A percentile compares a stretch with the other conserved stretches of the same genome.
phyloP scores from a whole-genome alignment of 2,888 invertebrate species.

The Caenorhabditis zanzibari region DNA sequence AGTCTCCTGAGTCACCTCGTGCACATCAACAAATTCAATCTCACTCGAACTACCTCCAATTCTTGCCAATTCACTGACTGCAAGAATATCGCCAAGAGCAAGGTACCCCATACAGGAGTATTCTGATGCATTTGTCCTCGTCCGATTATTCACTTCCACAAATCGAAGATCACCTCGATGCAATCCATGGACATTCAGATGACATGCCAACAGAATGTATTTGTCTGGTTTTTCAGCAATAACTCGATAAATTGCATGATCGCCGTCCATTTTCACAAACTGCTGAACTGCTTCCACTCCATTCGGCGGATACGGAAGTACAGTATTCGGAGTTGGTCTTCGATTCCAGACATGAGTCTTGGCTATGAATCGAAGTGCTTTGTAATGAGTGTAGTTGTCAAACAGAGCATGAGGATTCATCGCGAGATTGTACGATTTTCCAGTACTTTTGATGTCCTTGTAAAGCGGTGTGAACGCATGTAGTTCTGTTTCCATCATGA shows the following conservation, averaged over 20 bases:
- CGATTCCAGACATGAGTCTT: conserved; percentile 11
- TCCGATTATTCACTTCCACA: conserved; percentile 33
- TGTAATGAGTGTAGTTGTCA: conserved; percentile 12
- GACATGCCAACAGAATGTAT: conserved; percentile 39
- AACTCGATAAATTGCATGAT: conserved; percentile 32
- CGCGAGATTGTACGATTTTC: conserved; percentile 5
- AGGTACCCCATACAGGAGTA: conserved; percentile 18
- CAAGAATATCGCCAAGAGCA: conserved; percentile 24
- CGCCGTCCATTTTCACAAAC: background rate
- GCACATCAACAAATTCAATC: background rate
- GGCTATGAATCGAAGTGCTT: conserved; percentile 18
- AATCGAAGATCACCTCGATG: conserved; percentile 47
- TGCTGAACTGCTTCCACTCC: background rate
- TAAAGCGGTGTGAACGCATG: conserved; percentile 4
- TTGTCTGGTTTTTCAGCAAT: conserved; percentile 3
- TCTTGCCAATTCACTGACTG: conserved; percentile 20
- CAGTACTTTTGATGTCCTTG: background rate
- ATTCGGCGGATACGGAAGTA: background rate
- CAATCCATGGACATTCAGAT: conserved; percentile 28
- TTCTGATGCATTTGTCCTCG: conserved; percentile 1
- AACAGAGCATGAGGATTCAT: conserved; percentile 10
- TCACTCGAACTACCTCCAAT: background rate
- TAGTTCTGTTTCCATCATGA: background rate
- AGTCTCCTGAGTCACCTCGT: background rate
- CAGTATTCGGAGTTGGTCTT: background rate